Percentiles rank a stretch among this genome's conserved stretches.
These are phyloP conservation scores for Anaspis maculata DNA, from an alignment of 2,888 invertebrate species.

Conservation along the genomic window DNA sequence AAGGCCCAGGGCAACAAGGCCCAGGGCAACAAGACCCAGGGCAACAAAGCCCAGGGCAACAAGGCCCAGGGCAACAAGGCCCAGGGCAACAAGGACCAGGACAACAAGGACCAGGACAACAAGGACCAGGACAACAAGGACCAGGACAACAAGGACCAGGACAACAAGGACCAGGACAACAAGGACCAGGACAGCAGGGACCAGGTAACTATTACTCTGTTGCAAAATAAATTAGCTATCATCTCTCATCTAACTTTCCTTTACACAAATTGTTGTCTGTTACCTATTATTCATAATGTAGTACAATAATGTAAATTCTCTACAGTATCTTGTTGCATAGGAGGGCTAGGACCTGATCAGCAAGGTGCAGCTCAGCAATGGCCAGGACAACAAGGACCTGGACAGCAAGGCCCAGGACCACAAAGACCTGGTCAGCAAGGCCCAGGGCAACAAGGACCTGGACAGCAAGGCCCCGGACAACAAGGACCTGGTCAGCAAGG, in stretches of 20 bases:
- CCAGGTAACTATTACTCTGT: conserved; percentile 9
- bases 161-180: conserved; percentile 8
- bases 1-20: conserved; percentile 9
- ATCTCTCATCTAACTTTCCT: conserved; percentile 2
- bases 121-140: conserved; percentile 7
- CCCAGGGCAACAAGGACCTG: conserved; percentile 7
- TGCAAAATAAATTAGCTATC: conserved; percentile 9
- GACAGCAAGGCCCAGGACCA: conserved; percentile 1
- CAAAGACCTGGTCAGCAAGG: conserved; percentile 7
- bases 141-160: conserved; percentile 5
- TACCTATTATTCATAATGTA: too few relatives aligned
- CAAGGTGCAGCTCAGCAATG: conserved; percentile 6
- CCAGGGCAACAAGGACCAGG: conserved; percentile 7
- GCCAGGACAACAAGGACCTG: conserved; percentile 9
- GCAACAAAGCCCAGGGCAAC: conserved; percentile 5
- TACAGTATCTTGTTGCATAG: too few relatives aligned
- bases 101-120: conserved; percentile 10
- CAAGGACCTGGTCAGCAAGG: conserved; percentile 12
- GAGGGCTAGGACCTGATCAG: conserved; percentile 6
- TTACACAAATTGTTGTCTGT: too few relatives aligned
- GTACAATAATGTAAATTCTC: too few relatives aligned
- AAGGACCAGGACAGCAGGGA: conserved; percentile 6
- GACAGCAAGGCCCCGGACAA: conserved; percentile 12
- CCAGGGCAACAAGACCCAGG: conserved; percentile 9
- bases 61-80: conserved; percentile 4